Evolutionary conservation across 2,797 vertebrate genomes (phyloP).

Genomic region (Triplophysa yarkandensis): DNA sequence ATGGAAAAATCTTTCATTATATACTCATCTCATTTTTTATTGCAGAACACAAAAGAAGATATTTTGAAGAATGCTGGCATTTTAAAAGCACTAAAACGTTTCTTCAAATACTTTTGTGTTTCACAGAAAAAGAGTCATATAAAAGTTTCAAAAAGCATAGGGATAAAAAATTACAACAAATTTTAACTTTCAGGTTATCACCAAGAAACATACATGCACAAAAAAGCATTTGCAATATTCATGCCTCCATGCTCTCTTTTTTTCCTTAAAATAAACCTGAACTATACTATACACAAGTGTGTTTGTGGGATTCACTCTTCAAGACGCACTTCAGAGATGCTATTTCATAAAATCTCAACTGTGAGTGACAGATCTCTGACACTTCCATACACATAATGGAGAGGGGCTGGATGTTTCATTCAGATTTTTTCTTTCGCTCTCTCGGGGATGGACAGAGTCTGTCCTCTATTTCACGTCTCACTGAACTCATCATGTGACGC

Average conservation of each 20-base stretch:
- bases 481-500: conserved; percentile 57
- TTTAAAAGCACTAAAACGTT: no score
- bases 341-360: neutral
- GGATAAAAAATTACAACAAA: no score
- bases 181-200: no score
- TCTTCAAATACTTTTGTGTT: no score
- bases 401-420: conserved; percentile 47
- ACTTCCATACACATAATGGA: conserved; percentile 30
- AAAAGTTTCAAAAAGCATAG: no score
- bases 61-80: no score
- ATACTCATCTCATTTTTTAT: no score
- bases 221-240: neutral
- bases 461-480: conserved; percentile 63
- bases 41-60: no score
- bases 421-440: conserved; percentile 20
- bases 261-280: neutral
- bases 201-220: neutral
- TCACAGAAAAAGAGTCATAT: no score
- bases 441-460: conserved; percentile 47
- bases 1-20: no score
- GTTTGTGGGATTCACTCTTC: neutral
- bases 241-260: neutral
- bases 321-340: neutral
- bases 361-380: neutral
- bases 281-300: neutral